Evolutionary conservation across 2,113 vertebrate genomes (phyloP).

Genomic region (Ellobius talpinus): DNA sequence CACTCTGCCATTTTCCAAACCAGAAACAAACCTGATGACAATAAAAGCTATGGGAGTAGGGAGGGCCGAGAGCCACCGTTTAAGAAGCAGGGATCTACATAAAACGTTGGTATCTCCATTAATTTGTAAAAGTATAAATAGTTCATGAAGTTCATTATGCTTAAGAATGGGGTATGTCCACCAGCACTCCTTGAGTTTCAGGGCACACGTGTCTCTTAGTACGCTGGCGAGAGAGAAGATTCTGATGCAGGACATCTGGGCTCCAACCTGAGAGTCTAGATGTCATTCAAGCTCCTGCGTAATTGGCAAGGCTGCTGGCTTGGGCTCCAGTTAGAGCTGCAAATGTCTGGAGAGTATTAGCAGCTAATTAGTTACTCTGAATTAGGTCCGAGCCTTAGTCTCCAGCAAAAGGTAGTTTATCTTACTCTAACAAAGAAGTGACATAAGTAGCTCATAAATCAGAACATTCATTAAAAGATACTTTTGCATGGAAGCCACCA

Average conservation of each 20-base stretch:
- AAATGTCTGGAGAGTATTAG: neutral
- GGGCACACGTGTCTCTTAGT: neutral
- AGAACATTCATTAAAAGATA: neutral
- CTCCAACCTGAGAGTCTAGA: neutral
- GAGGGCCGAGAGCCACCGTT: neutral
- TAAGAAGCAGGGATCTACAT: neutral
- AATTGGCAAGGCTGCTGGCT: neutral
- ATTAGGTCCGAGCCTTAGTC: neutral
- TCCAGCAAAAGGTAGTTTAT: neutral
- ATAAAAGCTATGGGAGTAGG: neutral
- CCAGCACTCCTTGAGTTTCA: neutral
- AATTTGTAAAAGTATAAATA: neutral
- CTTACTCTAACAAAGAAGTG: neutral
- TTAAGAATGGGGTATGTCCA: neutral
- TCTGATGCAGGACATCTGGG: neutral
- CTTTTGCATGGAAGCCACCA: neutral
- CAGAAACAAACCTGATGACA: neutral
- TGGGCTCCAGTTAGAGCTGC: neutral
- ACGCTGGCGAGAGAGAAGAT: neutral
- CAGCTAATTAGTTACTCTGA: neutral
- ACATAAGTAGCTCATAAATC: neutral
- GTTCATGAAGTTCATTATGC: neutral
- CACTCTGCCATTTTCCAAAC: conserved; percentile 13
- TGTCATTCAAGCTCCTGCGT: neutral
- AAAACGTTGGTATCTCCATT: neutral